Conservation (phyloP, 2,113 vertebrate genomes). For the Rafetus swinhoei region DNA sequence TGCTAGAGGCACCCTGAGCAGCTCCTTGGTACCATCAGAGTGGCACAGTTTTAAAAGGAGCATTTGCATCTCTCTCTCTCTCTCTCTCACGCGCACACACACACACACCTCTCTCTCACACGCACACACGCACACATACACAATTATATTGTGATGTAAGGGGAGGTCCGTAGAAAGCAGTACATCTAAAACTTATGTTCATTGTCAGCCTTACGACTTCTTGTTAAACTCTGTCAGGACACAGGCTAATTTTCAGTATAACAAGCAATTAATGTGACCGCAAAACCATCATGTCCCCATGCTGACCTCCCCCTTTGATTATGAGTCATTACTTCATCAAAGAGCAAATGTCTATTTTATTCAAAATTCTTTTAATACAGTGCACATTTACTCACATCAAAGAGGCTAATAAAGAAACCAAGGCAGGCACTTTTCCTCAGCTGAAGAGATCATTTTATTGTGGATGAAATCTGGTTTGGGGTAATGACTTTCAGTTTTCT, state of each 20-base stretch:
- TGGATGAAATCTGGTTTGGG: neutral
- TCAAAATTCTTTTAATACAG: constrained; percentile 19
- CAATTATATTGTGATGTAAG: neutral
- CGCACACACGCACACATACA: neutral
- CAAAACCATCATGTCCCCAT: neutral
- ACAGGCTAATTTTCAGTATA: constrained; percentile 24
- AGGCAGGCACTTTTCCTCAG: neutral
- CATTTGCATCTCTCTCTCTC: neutral
- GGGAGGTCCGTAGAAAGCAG: neutral
- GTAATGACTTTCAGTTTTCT: neutral
- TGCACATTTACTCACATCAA: constrained; percentile 48
- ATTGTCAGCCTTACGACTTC: neutral
- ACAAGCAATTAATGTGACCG: neutral
- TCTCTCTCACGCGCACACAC: no score
- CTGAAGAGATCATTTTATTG: neutral
- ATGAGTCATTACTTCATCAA: constrained; percentile 46
- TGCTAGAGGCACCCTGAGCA: neutral
- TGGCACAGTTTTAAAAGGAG: constrained; percentile 7
- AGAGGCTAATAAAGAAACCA: neutral
- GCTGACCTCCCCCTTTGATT: constrained; percentile 1
- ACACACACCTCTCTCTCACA: no score
- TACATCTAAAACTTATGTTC: neutral
- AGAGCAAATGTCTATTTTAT: neutral
- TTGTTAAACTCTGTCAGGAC: neutral
- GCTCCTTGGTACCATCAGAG: neutral